Conservation (phyloP, 2,797 vertebrate genomes). For the Channa striata region DNA sequence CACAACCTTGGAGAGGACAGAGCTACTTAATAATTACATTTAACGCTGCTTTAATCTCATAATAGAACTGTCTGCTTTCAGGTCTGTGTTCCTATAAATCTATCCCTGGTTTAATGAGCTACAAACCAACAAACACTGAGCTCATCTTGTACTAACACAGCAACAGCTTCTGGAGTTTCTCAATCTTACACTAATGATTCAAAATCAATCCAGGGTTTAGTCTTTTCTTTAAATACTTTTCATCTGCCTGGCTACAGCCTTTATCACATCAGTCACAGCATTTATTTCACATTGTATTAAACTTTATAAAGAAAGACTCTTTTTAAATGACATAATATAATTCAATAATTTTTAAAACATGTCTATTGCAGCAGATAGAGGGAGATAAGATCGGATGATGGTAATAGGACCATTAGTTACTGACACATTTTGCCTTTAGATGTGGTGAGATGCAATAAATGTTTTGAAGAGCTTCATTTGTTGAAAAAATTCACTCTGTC, state of each 20-base stretch:
- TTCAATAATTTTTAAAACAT: too few species aligned
- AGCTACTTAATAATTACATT: conserved; percentile 51
- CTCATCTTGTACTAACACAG: conserved; percentile 21
- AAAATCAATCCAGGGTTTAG: not conserved
- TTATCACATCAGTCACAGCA: not conserved
- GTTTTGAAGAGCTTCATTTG: too few species aligned
- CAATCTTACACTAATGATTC: not conserved
- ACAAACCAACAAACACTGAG: conserved; percentile 4
- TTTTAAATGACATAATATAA: too few species aligned
- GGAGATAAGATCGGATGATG: too few species aligned
- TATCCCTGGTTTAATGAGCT: conserved; percentile 3
- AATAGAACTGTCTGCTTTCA: conserved; percentile 20
- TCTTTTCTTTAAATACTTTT: not conserved
- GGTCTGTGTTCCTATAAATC: conserved; percentile 15
- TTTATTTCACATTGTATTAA: too few species aligned
- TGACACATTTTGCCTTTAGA: too few species aligned
- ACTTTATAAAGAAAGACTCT: too few species aligned
- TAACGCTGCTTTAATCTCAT: conserved; percentile 56
- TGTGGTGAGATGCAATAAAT: too few species aligned
- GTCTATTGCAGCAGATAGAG: too few species aligned
- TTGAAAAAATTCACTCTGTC: too few species aligned
- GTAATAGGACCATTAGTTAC: too few species aligned
- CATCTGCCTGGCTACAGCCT: too few species aligned
- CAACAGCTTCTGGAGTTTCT: conserved; percentile 6
- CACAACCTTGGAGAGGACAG: conserved; percentile 17